Conservation (phyloP, 2,888 invertebrate genomes). For the Tetrapedia diversipes region DNA sequence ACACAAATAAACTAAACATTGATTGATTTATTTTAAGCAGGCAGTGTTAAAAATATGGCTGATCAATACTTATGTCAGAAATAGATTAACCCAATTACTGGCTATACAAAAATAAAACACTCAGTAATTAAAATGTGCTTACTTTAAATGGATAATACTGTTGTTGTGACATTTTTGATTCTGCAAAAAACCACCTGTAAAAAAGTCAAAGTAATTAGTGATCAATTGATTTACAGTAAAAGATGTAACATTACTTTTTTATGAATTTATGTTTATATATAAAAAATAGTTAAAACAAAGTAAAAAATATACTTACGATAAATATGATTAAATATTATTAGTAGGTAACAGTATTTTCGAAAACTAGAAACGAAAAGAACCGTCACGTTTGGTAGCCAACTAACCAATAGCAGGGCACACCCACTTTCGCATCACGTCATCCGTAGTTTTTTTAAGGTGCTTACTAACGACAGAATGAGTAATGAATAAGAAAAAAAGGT, state of each 20-base stretch:
- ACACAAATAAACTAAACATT: slow-evolving; percentile 5
- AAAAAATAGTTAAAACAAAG: background rate
- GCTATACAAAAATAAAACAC: background rate
- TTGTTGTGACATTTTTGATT: slow-evolving; percentile 88
- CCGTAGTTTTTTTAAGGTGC: slow-evolving; percentile 47
- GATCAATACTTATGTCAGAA: slow-evolving; percentile 43
- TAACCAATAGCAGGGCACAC: slow-evolving; percentile 69
- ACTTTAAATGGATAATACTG: slow-evolving; percentile 95
- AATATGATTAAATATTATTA: background rate
- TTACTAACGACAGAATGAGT: slow-evolving; percentile 33
- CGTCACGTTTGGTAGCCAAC: slow-evolving; percentile 54
- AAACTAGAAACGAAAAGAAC: slow-evolving; percentile 19
- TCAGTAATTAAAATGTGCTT: slow-evolving; percentile 77
- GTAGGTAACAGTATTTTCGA: background rate
- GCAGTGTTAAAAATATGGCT: slow-evolving; percentile 59
- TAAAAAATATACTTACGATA: slow-evolving; percentile 20
- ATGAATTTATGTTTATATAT: background rate
- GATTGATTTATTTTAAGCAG: slow-evolving; percentile 19
- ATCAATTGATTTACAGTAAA: background rate
- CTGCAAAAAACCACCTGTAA: slow-evolving; percentile 10
- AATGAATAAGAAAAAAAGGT: slow-evolving; percentile 38
- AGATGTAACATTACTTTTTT: background rate
- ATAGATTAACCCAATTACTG: slow-evolving; percentile 33
- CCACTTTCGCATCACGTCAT: slow-evolving; percentile 70
- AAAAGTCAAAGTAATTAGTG: slow-evolving; percentile 22